Evolutionary conservation across 2,113 vertebrate genomes (phyloP).

Genomic region (Epinephelus moara): DNA sequence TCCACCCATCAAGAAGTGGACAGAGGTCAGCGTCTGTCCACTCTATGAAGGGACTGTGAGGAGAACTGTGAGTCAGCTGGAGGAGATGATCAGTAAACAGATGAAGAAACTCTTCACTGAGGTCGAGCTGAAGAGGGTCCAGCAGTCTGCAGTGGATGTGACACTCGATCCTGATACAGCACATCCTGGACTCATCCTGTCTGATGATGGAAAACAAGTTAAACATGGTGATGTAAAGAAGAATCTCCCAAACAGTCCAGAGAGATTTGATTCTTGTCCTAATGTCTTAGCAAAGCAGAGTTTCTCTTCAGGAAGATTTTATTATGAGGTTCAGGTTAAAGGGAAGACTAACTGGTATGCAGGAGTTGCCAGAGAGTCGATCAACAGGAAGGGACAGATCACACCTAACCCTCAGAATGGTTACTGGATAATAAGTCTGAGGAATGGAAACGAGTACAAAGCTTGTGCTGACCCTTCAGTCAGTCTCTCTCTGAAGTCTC

Average conservation of each 20-base stretch:
- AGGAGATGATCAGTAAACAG: constrained; percentile 2
- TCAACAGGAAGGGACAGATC: neutral
- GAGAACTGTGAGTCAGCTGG: constrained; percentile 22
- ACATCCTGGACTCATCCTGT: neutral
- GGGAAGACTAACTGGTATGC: neutral
- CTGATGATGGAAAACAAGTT: neutral
- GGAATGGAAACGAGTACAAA: neutral
- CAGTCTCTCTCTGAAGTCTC: neutral
- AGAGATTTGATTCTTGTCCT: too few relatives aligned
- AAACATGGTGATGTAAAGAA: too few relatives aligned
- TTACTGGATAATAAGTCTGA: constrained; percentile 2
- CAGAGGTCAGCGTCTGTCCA: neutral
- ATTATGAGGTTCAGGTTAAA: constrained; percentile 22
- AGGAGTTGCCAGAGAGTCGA: constrained; percentile 8
- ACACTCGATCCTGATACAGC: constrained; percentile 21
- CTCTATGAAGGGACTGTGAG: constrained; percentile 3
- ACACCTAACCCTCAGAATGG: neutral
- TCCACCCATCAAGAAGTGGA: constrained; percentile 18
- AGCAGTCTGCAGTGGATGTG: constrained; percentile 10
- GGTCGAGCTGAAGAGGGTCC: constrained; percentile 2
- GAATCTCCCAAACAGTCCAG: too few relatives aligned
- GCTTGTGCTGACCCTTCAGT: rapidly evolving
- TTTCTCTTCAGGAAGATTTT: constrained; percentile 6
- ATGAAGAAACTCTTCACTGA: neutral
- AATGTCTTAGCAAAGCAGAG: neutral